These are phyloP conservation scores for Elysia crispata DNA, from an alignment of 2,888 invertebrate species.

Conservation along the genomic window DNA sequence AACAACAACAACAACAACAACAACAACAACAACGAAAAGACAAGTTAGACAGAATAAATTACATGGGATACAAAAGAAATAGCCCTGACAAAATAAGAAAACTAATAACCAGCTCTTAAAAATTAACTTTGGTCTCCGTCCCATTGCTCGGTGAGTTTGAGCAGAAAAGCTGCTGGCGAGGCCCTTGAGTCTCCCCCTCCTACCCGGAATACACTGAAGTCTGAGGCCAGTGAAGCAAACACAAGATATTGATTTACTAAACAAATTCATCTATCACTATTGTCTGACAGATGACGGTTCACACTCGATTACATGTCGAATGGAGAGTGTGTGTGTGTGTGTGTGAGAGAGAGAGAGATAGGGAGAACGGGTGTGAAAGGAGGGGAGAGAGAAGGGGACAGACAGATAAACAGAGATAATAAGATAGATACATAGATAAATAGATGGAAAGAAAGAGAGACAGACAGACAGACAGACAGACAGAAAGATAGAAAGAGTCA, in stretches of 20 bases:
- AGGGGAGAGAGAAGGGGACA: not conserved
- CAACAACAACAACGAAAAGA: too few species aligned
- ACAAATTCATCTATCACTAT: too few species aligned
- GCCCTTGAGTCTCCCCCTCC: too few species aligned
- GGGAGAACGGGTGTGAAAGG: constrained; percentile 5
- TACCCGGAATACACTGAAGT: too few species aligned
- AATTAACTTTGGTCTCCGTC: too few species aligned
- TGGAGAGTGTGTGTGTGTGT: constrained; percentile 2
- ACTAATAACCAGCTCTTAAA: too few species aligned
- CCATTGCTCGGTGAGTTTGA: too few species aligned
- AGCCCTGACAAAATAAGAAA: not conserved
- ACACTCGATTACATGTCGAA: not conserved
- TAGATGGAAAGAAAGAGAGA: not conserved
- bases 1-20: too few species aligned
- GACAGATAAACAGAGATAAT: not conserved
- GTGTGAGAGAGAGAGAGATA: constrained; percentile 13
- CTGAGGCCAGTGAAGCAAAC: not conserved
- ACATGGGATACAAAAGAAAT: not conserved
- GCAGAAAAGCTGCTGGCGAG: too few species aligned
- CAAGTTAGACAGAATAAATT: not conserved
- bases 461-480: constrained; percentile 6
- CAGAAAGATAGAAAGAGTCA: constrained; percentile 21
- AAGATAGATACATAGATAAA: not conserved
- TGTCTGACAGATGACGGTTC: not conserved
- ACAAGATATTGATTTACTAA: not conserved